Evolutionary conservation across 2,797 vertebrate species (phyloP).

Genomic region (Prionace glauca): DNA sequence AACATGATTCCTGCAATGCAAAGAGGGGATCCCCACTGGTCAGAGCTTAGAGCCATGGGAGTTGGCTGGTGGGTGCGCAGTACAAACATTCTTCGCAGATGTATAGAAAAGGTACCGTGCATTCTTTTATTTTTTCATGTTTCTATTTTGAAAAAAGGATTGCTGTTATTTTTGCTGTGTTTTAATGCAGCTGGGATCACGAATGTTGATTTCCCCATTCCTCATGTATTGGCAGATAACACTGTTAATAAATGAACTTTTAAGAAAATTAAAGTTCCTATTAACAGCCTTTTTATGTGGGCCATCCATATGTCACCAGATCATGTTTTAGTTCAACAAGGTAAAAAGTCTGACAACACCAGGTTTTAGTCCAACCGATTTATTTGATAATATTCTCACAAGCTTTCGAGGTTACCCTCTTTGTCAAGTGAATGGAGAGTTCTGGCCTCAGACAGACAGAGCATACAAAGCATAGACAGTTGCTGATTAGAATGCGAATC

Average conservation of each 20-base stretch:
- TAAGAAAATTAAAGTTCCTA: not conserved
- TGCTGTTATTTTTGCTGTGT: not conserved
- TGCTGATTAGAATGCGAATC: no score
- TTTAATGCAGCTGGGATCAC: not conserved
- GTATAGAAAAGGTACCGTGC: conserved; percentile 82
- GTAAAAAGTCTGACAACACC: no score
- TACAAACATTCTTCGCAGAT: conserved; percentile 77
- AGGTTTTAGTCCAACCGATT: no score
- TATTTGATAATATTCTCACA: no score
- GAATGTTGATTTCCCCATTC: not conserved
- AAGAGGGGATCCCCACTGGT: conserved; percentile 80
- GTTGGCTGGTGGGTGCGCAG: conserved; percentile 95
- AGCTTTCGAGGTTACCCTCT: no score
- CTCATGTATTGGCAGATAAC: not conserved
- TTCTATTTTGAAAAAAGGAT: not conserved
- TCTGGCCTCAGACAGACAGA: no score
- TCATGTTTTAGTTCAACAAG: not conserved
- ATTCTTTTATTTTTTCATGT: not conserved
- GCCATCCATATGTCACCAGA: not conserved
- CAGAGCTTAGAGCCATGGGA: conserved; percentile 91
- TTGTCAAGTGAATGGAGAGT: no score
- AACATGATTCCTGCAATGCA: conserved; percentile 86
- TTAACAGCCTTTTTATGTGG: not conserved
- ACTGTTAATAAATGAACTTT: not conserved
- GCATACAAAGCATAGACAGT: no score